Evolutionary conservation across 1,140 invertebrate species (phyloP).

Genomic region (Drosophila parabipectinata): DNA sequence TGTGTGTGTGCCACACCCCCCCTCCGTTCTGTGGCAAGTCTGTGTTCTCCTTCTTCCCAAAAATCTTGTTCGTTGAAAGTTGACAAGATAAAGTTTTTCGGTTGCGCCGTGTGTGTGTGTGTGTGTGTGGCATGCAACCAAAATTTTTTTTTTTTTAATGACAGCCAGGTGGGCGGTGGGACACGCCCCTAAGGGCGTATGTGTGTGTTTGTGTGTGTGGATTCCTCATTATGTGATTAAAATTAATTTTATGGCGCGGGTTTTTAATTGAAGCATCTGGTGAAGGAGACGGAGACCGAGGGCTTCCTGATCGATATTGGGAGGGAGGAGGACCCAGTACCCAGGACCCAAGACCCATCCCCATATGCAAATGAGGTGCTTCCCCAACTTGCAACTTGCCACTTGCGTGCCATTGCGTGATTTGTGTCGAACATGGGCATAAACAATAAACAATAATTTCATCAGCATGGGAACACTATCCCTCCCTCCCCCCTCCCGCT

Average conservation of each 20-base stretch:
- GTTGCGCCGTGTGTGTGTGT: too few species aligned
- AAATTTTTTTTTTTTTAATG: slow-evolving; percentile 78
- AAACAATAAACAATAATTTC: slow-evolving; percentile 62
- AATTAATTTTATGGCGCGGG: slow-evolving; percentile 80
- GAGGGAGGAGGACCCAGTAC: too few species aligned
- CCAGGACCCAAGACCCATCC: too few species aligned
- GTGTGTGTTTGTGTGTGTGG: slow-evolving; percentile 37
- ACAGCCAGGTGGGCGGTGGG: slow-evolving; percentile 58
- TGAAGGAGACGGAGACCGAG: neutral
- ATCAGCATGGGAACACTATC: slow-evolving; percentile 53
- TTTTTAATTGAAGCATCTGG: slow-evolving; percentile 78
- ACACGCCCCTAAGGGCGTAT: neutral
- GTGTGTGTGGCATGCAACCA: slow-evolving; percentile 70
- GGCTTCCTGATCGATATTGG: neutral
- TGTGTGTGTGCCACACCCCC: neutral
- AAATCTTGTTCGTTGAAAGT: slow-evolving; percentile 52
- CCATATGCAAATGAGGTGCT: slow-evolving; percentile 39
- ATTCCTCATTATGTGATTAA: slow-evolving; percentile 81
- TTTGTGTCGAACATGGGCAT: slow-evolving; percentile 57
- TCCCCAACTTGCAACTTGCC: too few species aligned
- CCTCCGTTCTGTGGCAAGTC: too few species aligned
- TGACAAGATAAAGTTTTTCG: slow-evolving; percentile 80
- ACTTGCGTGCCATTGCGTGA: slow-evolving; percentile 72
- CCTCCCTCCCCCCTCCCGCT: slow-evolving; percentile 7
- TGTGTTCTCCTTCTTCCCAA: too few species aligned